These are phyloP conservation scores for Melanotus villosus DNA, from an alignment of 2,888 invertebrate species.

Conservation along the genomic window DNA sequence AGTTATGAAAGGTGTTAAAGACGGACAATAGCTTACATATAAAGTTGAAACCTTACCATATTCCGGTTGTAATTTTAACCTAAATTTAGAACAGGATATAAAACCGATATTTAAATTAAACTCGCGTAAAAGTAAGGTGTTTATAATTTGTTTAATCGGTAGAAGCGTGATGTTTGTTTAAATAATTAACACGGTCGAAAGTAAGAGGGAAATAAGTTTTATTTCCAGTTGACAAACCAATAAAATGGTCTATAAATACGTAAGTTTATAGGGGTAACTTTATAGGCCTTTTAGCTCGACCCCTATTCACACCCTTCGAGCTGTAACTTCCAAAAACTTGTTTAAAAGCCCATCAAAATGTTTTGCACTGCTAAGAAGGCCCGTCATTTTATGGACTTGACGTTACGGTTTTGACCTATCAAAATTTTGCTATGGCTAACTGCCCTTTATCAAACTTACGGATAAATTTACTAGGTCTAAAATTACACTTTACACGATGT, in stretches of 20 bases:
- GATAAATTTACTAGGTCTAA: too few species aligned
- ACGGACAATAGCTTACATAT: background rate
- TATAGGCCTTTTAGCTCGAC: constrained; percentile 28
- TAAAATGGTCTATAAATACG: constrained; percentile 32
- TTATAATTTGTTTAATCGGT: background rate
- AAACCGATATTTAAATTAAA: background rate
- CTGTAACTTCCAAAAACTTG: constrained; percentile 33
- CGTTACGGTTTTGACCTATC: constrained; percentile 21
- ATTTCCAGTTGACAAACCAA: constrained; percentile 36
- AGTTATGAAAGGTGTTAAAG: constrained; percentile 21
- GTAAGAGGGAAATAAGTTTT: constrained; percentile 10
- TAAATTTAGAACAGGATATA: background rate
- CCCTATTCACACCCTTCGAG: constrained; percentile 23
- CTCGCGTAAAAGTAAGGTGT: background rate
- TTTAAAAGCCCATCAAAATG: constrained; percentile 32
- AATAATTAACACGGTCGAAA: constrained; percentile 8
- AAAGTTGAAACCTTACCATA: background rate
- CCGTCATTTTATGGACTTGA: constrained; percentile 5
- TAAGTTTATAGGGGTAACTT: constrained; percentile 30
- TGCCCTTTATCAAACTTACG: too few species aligned
- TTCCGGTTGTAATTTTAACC: background rate
- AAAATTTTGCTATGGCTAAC: constrained; percentile 15
- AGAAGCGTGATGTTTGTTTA: background rate
- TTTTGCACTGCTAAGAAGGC: constrained; percentile 30
- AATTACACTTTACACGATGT: too few species aligned